Evolutionary conservation across 2,113 vertebrate species (phyloP).

Genomic region (Ovibos moschatus): DNA sequence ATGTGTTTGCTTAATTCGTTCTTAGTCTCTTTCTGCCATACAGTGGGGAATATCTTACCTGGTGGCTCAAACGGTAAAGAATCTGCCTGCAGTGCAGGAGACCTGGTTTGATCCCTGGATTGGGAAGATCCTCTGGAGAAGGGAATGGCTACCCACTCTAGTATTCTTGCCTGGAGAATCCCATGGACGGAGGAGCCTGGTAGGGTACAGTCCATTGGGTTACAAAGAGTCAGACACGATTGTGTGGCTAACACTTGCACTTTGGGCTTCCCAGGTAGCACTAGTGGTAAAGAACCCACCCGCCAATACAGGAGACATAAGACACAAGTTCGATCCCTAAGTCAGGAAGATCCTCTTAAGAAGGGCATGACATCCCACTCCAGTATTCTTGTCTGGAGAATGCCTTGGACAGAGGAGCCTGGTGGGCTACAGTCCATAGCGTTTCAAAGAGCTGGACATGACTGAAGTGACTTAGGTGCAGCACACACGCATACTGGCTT

Average conservation of each 20-base stretch:
- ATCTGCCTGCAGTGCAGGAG: not conserved
- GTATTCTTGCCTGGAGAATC: not conserved
- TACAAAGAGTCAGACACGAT: not conserved
- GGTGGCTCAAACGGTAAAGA: not conserved
- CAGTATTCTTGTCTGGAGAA: not conserved
- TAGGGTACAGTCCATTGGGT: not conserved
- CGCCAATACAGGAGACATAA: accelerated
- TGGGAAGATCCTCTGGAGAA: not conserved
- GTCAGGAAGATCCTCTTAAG: not conserved
- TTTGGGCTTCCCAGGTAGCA: not conserved
- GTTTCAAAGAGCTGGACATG: not conserved
- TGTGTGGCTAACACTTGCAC: not conserved
- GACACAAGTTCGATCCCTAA: not conserved
- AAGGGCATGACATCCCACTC: not conserved
- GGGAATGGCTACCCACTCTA: not conserved
- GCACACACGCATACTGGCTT: not conserved
- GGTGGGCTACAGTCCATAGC: not conserved
- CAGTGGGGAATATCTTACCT: not conserved
- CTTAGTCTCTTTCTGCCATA: not conserved
- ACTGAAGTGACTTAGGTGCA: not conserved
- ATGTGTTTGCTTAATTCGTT: not conserved
- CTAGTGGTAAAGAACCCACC: not conserved
- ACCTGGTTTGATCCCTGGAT: not conserved
- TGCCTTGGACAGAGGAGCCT: not conserved
- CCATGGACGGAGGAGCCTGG: not conserved